Evolutionary conservation across 2,113 vertebrate genomes (phyloP).

Genomic region (Semicossyphus pulcher): DNA sequence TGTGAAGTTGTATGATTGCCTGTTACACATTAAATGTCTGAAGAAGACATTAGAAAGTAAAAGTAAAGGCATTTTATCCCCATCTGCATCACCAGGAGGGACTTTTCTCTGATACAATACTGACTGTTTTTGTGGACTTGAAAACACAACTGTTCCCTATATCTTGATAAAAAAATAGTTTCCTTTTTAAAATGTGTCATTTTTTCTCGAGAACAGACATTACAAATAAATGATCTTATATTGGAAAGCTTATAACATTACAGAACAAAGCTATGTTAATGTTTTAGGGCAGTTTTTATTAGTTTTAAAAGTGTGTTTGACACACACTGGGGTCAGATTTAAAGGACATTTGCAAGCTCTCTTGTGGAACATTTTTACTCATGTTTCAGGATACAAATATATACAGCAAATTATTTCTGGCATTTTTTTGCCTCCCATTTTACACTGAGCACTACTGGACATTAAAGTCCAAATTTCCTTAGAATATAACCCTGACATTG

Average conservation of each 20-base stretch:
- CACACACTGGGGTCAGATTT: slow-evolving; percentile 27
- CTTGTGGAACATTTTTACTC: slow-evolving; percentile 36
- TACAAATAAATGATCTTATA: neutral
- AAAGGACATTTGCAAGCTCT: slow-evolving; percentile 25
- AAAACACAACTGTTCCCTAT: neutral
- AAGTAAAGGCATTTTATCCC: slow-evolving; percentile 4
- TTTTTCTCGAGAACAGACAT: neutral
- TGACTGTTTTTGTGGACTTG: slow-evolving; percentile 2
- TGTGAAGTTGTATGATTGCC: neutral
- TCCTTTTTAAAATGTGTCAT: neutral
- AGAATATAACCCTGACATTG: neutral
- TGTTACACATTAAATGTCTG: slow-evolving; percentile 28
- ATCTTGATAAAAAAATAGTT: neutral
- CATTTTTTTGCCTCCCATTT: slow-evolving; percentile 18
- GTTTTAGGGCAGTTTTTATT: slow-evolving; percentile 49
- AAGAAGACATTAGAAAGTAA: neutral
- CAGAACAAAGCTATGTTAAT: neutral
- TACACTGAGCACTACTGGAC: slow-evolving; percentile 5
- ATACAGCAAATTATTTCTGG: slow-evolving; percentile 53
- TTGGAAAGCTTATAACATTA: neutral
- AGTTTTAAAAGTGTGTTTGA: slow-evolving; percentile 36
- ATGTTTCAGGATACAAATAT: slow-evolving; percentile 69
- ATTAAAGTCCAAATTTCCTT: slow-evolving; percentile 3
- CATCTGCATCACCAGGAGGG: neutral
- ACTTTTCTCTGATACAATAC: neutral